phyloP scores from a whole-genome alignment of 2,888 invertebrate genomes.

The Agrypnus murinus region DNA sequence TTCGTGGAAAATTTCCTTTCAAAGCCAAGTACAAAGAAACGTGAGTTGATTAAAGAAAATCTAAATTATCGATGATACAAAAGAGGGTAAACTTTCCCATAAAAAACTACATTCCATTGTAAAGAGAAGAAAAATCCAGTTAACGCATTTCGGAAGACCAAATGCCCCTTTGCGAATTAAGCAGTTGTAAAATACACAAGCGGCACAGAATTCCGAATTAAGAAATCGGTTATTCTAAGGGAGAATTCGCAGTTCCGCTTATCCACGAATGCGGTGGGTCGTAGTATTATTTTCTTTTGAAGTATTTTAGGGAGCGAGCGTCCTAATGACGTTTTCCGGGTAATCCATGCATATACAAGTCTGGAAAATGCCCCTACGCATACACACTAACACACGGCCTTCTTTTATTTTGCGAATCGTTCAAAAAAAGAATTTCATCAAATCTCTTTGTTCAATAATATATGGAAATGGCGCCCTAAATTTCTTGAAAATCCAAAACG shows the following conservation, averaged over 20 bases:
- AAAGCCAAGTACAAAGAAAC: conserved; percentile 34
- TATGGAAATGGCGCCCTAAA: conserved; percentile 31
- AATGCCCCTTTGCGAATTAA: conserved; percentile 65
- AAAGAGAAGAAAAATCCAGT: conserved; percentile 64
- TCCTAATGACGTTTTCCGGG: conserved; percentile 68
- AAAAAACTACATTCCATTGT: conserved; percentile 66
- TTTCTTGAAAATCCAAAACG: conserved; percentile 3
- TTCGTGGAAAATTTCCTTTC: conserved; percentile 23
- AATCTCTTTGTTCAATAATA: conserved; percentile 48
- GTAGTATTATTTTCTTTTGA: conserved; percentile 64
- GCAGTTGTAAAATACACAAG: conserved; percentile 54
- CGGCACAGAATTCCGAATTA: conserved; percentile 41
- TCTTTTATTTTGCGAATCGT: conserved; percentile 62
- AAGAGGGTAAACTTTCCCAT: conserved; percentile 63
- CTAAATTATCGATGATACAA: conserved; percentile 66
- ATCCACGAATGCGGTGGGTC: conserved; percentile 50
- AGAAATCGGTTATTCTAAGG: conserved; percentile 25
- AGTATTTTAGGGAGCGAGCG: conserved; percentile 67
- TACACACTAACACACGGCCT: conserved; percentile 59
- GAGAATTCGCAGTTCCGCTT: conserved; percentile 47
- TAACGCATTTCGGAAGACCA: conserved; percentile 66
- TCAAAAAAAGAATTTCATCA: conserved; percentile 44
- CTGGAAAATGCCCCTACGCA: conserved; percentile 45
- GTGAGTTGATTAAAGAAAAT: conserved; percentile 62
- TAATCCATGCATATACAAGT: conserved; percentile 70